Base-by-base conservation (phyloP, 2,888 invertebrate genomes). In the Pyrrhia umbra region DNA sequence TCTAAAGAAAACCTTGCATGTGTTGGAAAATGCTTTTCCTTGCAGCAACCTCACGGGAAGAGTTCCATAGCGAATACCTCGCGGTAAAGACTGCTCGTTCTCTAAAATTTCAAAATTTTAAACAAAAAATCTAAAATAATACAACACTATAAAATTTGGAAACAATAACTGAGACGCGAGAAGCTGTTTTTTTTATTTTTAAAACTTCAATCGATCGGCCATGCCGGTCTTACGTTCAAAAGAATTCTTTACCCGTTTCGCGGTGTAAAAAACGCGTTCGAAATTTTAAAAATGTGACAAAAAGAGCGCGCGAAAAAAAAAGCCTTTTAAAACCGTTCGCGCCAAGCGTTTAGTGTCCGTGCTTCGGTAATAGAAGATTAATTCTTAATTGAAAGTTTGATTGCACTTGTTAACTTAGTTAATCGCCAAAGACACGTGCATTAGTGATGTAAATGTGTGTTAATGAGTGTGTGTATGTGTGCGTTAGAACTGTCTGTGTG, bases 41-140 rank as follows among this genome's bases (percentile, higher is more conserved):
- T 94, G 95, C 95, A 92, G 89, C 94, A 93, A 94, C 91, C 94
- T 94, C 92, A 92, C 93, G 94, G 94, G 92, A 94, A 95, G 95
- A 95, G 95, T 95, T 95, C 90, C 93, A 94, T 90, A 95, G 95
- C 93, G 95, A 93, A 94, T 93, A 95, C 95, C 95, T 95, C 95
- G 95, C 95, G 95, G 95, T 95, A 95, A 94, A 95, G 94, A 94
- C 95, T 88, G 69, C 87, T 88, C 92, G 93, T 90, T 90, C 90
- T 89, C 85, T 88, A 89, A 89, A 85, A 87, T 78, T 77, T 72
- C 55, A 81, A 85, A 84, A 86, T 80, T 80, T 74, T 65, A 58
- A 67, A 74, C 76, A 82, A 80, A 86, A 83, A 82, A 76, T 52
- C 42, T 47, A 71, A 69, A 68, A 55, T 57, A 75, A 63, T 20